Conservation (phyloP, 1,140 invertebrate genomes). For the Vollenhovia emeryi region DNA sequence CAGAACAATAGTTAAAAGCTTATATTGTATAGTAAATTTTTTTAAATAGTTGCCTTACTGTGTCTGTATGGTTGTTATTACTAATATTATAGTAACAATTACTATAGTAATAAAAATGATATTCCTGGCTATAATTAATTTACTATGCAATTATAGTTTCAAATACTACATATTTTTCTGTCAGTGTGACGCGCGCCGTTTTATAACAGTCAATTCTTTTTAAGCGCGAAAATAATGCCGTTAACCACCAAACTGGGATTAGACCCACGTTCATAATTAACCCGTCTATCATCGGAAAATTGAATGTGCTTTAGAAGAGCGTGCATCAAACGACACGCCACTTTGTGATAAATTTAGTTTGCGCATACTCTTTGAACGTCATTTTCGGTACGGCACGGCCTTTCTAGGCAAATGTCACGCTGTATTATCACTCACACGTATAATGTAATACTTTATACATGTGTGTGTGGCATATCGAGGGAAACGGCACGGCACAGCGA, state of each 20-base stretch:
- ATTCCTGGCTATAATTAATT: too few relatives aligned
- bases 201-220: neutral
- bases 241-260: neutral
- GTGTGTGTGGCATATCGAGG: neutral
- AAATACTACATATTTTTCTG: too few relatives aligned
- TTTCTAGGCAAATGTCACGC: conserved; percentile 4
- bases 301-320: neutral
- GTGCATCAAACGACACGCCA: neutral
- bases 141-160: too few relatives aligned
- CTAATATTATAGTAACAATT: too few relatives aligned
- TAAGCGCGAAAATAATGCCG: neutral
- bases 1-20: too few relatives aligned
- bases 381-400: neutral
- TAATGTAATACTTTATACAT: neutral
- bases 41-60: too few relatives aligned
- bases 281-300: neutral
- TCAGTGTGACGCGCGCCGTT: neutral
- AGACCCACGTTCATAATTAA: neutral
- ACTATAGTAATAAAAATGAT: too few relatives aligned
- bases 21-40: too few relatives aligned
- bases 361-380: neutral
- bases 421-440: neutral
- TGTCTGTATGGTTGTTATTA: too few relatives aligned
- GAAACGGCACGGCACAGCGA: neutral
- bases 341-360: conserved; percentile 25